These are phyloP conservation scores for Cottoperca gobio DNA, from an alignment of 2,797 vertebrate genomes.

Conservation along the genomic window DNA sequence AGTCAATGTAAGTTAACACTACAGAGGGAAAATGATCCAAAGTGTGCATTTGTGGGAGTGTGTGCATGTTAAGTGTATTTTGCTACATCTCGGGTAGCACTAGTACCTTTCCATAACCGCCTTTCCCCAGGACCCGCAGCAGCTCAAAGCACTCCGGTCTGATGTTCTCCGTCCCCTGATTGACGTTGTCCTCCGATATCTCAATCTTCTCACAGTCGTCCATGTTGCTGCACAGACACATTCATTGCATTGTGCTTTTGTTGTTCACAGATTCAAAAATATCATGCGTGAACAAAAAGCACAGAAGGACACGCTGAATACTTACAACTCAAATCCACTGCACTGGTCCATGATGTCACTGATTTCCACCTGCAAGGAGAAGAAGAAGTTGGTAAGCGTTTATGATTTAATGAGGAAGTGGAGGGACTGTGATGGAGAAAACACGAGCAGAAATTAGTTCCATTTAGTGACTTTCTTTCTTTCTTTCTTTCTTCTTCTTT, in stretches of 20 bases:
- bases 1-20: background rate
- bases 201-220: constrained; percentile 99
- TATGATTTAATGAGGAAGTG: background rate
- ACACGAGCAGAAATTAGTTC: background rate
- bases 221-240: constrained; percentile 88
- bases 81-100: background rate
- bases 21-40: background rate
- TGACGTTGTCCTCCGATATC: constrained; percentile 98
- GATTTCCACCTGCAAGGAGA: constrained; percentile 87
- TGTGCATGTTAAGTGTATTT: background rate
- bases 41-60: background rate
- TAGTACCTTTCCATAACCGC: constrained; percentile 96
- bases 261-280: background rate
- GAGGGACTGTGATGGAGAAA: too few relatives aligned
- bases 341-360: constrained; percentile 98
- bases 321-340: constrained; percentile 98
- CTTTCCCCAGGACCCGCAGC: constrained; percentile 95
- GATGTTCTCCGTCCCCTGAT: constrained; percentile 97
- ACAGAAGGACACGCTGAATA: constrained; percentile 43
- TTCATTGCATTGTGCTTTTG: background rate
- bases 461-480: background rate
- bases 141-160: constrained; percentile 97
- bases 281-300: background rate
- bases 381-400: background rate
- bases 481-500: too few relatives aligned